Conservation (phyloP, 2,113 vertebrate genomes). For the Anser brachyrhynchus region DNA sequence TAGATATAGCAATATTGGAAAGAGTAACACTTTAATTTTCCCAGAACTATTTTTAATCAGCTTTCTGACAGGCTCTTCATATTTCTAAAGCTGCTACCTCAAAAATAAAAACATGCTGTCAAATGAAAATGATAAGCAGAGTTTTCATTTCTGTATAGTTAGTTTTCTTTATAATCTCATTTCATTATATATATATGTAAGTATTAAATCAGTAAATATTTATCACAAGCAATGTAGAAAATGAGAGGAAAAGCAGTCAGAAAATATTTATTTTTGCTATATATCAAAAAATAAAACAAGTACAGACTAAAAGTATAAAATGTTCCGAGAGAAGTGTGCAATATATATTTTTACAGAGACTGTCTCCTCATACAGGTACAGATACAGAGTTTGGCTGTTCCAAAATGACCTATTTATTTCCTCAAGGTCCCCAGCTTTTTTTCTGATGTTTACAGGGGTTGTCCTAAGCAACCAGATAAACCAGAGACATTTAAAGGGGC, state of each 20-base stretch:
- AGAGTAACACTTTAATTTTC: background rate
- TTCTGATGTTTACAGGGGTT: slow-evolving; percentile 29
- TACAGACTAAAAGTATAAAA: background rate
- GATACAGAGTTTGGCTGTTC: background rate
- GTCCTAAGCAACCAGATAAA: slow-evolving; percentile 45
- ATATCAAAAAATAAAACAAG: background rate
- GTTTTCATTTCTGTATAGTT: background rate
- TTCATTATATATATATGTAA: background rate
- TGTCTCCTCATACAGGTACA: background rate
- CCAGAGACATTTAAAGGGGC: slow-evolving; percentile 3
- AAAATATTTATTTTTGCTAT: background rate
- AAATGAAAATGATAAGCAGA: background rate
- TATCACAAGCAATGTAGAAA: background rate
- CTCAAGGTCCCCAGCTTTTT: slow-evolving; percentile 9
- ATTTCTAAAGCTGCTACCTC: background rate
- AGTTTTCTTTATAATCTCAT: background rate
- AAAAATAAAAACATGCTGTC: background rate
- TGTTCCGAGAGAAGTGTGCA: background rate
- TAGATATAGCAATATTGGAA: background rate
- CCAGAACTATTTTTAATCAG: background rate
- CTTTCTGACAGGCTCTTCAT: background rate
- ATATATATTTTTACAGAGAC: background rate
- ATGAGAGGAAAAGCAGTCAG: background rate
- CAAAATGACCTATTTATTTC: background rate
- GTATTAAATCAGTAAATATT: slow-evolving; percentile 1